Conservation (phyloP, 2,888 invertebrate genomes). For the Nyleta sp. region DNA sequence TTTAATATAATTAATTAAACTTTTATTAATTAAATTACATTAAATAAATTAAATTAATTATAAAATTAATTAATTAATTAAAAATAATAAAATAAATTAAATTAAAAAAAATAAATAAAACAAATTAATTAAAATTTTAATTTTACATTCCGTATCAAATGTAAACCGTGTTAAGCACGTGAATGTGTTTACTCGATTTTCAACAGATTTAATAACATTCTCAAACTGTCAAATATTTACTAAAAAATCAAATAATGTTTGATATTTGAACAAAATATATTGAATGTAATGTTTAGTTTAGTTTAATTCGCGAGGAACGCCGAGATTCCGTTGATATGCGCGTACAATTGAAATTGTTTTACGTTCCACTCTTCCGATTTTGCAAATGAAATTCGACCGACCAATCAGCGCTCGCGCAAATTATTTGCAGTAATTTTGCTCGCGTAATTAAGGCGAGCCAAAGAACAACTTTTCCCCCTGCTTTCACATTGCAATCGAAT, state of each 20-base stretch:
- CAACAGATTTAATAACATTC: conserved; percentile 28
- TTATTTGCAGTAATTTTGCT: neutral
- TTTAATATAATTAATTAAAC: too few species aligned
- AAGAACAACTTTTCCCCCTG: too few species aligned
- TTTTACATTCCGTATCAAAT: neutral
- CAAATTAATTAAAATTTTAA: too few species aligned
- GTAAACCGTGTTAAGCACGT: neutral
- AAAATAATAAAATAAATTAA: too few species aligned
- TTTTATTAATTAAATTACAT: too few species aligned
- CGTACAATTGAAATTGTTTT: conserved; percentile 8
- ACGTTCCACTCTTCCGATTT: neutral
- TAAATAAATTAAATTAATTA: too few species aligned
- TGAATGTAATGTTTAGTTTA: conserved; percentile 32
- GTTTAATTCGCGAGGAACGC: conserved; percentile 10
- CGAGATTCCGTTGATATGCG: neutral
- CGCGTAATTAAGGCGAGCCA: conserved; percentile 11
- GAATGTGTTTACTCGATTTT: conserved; percentile 13
- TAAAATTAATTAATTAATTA: too few species aligned
- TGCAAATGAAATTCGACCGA: conserved; percentile 3
- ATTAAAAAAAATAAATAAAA: too few species aligned
- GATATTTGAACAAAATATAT: conserved; percentile 24
- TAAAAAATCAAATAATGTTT: conserved; percentile 39
- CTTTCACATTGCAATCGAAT: too few species aligned
- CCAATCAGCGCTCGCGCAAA: neutral
- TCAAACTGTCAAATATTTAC: conserved; percentile 32